Evolutionary conservation across 1,140 invertebrate species (phyloP), one percentile per base, ranked within the genome.

Genomic region (Odontomachus brunneus): DNA sequence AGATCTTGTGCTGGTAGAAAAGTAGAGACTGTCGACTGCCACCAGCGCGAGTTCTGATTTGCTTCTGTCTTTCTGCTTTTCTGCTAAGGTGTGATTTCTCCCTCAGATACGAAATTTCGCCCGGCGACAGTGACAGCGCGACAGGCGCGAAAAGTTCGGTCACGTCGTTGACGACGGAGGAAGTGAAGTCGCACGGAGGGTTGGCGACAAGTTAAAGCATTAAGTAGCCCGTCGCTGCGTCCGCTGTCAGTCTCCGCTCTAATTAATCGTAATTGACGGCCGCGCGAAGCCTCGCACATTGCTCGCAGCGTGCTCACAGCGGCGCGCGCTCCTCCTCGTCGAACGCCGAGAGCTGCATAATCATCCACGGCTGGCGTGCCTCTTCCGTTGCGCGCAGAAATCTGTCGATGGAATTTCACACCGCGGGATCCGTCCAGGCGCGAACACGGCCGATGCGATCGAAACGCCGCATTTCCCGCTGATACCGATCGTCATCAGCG

Each of bases 191-290:
- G 65, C 65, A 65, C 75, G 51, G 82, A 89, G 91, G 91, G 90
- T 90, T 90, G 89, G 83, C 81, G 89, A 88, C 90, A 91, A 90
- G 91, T 92, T 92, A 91, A 93, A 92, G 90, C 91, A 91, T 92
- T 92, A 93, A 93, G 91, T 93, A 93, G 92, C 89, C 75, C 90
- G 92, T 91, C 92, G 92, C 91, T 93, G 92, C 92, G 92, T 93
- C 92, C 93, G 92, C 92, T 93, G 93, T 94, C 92, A 94, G 92
- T 94, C 93, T 94, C 90, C 91, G 93, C 92, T 94, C 92, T 93
- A 94, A 94, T 94, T 94, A 93, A 94, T 94, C 90, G 91, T 92
- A 94, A 94, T 93, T 94, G 93, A 94, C 93, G 92, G 92, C 88
- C 92, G 92, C 92, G 93, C 89, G 92, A 94, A 94, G 93, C 90